Percentiles rank a stretch among this genome's conserved stretches.
These are phyloP conservation scores for Monoplex corrugatus DNA, from an alignment of 2,888 invertebrate genomes.

Conservation along the genomic window DNA sequence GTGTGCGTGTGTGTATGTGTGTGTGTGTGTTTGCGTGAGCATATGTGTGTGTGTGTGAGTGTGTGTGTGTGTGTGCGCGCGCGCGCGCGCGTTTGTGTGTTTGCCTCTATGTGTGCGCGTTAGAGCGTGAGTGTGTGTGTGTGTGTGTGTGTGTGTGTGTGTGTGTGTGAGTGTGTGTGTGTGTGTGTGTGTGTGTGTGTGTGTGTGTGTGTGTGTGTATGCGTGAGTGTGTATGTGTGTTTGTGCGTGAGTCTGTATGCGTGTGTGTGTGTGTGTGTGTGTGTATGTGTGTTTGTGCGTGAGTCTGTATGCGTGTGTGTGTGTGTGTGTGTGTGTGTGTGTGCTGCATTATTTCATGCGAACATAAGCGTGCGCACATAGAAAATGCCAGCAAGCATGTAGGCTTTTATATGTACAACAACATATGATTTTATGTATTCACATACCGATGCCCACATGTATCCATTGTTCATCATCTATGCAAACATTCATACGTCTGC, in stretches of 20 bases:
- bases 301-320: neutral
- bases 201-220: conserved; percentile 26
- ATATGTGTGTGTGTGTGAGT: neutral
- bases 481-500: too few species aligned
- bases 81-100: too few species aligned
- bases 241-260: neutral
- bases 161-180: conserved; percentile 16
- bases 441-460: too few species aligned
- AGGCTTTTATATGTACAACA: too few species aligned
- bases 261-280: conserved; percentile 1
- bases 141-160: neutral
- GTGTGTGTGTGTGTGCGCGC: neutral
- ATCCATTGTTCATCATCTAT: too few species aligned
- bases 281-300: neutral
- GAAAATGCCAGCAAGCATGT: too few species aligned
- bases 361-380: too few species aligned
- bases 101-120: too few species aligned
- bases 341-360: too few species aligned
- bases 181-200: conserved; percentile 13
- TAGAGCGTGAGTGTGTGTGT: too few species aligned
- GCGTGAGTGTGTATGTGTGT: neutral
- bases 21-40: neutral
- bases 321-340: conserved; percentile 23
- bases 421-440: too few species aligned
- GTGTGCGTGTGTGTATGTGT: too few species aligned